Base-by-base conservation (phyloP, 92 coral and sea anemone genomes). In the Palythoa caribaeorum region DNA sequence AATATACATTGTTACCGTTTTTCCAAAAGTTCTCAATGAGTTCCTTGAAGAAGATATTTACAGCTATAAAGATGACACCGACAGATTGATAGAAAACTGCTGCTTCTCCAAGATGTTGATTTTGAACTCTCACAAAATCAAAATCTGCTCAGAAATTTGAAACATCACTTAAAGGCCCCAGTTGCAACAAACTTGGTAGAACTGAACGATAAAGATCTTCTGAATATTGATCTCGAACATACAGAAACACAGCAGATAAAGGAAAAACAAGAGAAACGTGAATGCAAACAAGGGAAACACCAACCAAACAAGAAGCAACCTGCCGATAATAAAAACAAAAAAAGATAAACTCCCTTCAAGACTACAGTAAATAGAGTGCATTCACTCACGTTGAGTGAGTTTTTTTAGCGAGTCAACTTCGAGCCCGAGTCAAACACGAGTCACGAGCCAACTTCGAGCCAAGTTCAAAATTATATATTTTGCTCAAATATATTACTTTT, bases 81-180 rank as follows among this genome's bases (percentile, higher is more conserved):
- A 72, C 47, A 37, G 77, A 21, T 72, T 72, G 47, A 38, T 72
- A 72, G 77, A 72, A 72, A 37, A 72, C 77, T 72, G 77, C 77
- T 72, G 77, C 77, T 72, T 37, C 77, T 72, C 77, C 77, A 72
- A 72, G 77, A 72, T 72, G n/a, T 72, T 72, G 77, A 72, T 72
- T 72, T 72, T 72, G 44, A 72, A 72, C 77, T 72, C 77, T 72
- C 77, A 37, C 77, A 72, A 72, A 72, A 72, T 72, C 77, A 72
- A 72, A 72, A 72, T 5, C 77, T 72, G 77, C 44, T 72, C 44
- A 37, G 40, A 72, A 72, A 72, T 72, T 38, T 72, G 77, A 72
- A 72, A 72, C 77, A 72, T 72, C 77, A 72, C 77, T 72, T 55
- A 55, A 55, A 55, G n/a, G 77, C 77, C 77, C 77, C 77, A 72